Conservation (phyloP, 1,140 invertebrate genomes). For the Penaeus chinensis region DNA sequence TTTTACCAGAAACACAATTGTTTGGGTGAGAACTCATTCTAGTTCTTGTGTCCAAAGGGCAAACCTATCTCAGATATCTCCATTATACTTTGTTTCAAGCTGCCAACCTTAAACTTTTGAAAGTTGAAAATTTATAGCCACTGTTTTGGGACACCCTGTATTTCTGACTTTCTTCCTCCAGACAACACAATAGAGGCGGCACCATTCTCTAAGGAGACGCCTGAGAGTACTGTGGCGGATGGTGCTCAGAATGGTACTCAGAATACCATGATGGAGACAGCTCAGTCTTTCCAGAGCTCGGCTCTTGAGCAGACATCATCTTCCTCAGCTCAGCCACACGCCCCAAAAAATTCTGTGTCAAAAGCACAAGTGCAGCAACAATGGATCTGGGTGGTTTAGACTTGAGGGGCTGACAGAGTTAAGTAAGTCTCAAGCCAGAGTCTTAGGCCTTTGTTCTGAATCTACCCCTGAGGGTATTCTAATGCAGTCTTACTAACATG, state of each 20-base stretch:
- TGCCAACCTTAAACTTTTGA: no score
- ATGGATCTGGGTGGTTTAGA: constrained; percentile 58
- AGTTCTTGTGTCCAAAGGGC: no score
- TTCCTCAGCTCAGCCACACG: constrained; percentile 32
- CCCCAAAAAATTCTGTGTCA: constrained; percentile 42
- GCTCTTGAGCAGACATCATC: constrained; percentile 26
- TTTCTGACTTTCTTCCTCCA: constrained; percentile 53
- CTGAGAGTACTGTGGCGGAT: constrained; percentile 25
- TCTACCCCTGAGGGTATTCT: not conserved
- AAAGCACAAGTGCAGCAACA: constrained; percentile 46
- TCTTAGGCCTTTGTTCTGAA: constrained; percentile 6
- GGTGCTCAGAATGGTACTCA: constrained; percentile 30
- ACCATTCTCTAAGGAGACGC: constrained; percentile 11
- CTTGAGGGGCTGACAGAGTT: constrained; percentile 35
- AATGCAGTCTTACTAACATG: no score
- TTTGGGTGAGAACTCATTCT: no score
- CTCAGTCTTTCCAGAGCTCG: constrained; percentile 22
- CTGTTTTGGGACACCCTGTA: constrained; percentile 4
- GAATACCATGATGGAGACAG: constrained; percentile 28
- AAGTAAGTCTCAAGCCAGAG: constrained; percentile 31
- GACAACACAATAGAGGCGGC: constrained; percentile 46
- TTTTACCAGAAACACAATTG: no score
- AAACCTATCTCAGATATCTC: no score
- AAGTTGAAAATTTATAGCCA: no score
- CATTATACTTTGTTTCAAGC: no score